Base-by-base conservation (phyloP, 2,888 invertebrate genomes). In the Cyclophora punctaria region DNA sequence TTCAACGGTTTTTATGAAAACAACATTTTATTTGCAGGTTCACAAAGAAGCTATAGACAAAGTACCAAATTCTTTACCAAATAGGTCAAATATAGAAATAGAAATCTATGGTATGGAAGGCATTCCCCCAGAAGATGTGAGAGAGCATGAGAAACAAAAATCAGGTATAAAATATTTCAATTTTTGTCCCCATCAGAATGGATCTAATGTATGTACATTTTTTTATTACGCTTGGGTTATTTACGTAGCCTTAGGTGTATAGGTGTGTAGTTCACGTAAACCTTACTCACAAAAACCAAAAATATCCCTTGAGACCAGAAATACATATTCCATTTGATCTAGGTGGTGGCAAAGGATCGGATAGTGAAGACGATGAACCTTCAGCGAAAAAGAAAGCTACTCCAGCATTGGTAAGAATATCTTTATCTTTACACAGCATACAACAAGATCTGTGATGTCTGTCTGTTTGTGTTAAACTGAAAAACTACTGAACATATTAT, bases 81-180 rank as follows among this genome's bases (percentile, higher is more conserved):
- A 97, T 88, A 93, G 99, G 79, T 97, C 97, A 75, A 98, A 98
- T 89, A 98, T 98, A 78, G 98, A 99, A 90, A 96, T 99, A 82
- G 99, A 99, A 91, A 99, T 99, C 75, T 99, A 99, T 91, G 99
- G 99, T 64, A 99, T 99, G 99, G 99, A 99, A 91, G 99, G 99
- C 66, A 99, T 99, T 73, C 99, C 99, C 37, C 93, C 96, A 50
- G 96, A 95, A 69, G 98, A 99, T 90, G 81, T 98, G 58, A 95
- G 95, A 78, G 97, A 97, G 76, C 98, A 98, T 85, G 98, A 98
- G 85, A 92, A 94, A 68, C 95, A 96, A 77, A 95, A 96, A 77
- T 89, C 91, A 84, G 89, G 89, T 89, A 87, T 85, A 83, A 80
- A 74, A 74, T 53, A 58, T 62, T 69, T 70, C 60, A 59, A 52